A percentile compares a stretch with the other conserved stretches of the same genome.
These are phyloP conservation scores for Catharus minimus DNA, from an alignment of 2,113 vertebrate species.

Conservation along the genomic window DNA sequence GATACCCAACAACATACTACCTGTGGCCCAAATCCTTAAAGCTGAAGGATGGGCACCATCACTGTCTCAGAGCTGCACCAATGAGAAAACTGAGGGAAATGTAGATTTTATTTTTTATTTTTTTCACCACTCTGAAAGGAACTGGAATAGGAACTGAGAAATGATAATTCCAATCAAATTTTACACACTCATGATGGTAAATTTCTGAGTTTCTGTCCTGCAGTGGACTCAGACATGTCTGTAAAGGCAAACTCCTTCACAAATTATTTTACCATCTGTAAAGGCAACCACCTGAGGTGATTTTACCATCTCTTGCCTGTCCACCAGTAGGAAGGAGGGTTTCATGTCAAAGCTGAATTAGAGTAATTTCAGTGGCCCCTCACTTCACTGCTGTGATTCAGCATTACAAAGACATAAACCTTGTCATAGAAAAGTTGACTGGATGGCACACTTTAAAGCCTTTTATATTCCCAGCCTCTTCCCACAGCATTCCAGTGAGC, in stretches of 20 bases:
- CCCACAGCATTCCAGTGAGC: background rate
- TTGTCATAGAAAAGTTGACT: background rate
- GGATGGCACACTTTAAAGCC: background rate
- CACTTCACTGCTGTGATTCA: background rate
- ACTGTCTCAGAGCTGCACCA: background rate
- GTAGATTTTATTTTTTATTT: background rate
- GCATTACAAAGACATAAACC: background rate
- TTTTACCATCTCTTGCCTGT: background rate
- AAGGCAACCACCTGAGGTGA: background rate
- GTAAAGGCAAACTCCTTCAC: background rate
- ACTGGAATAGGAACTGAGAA: background rate
- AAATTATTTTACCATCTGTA: background rate
- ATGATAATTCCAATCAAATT: background rate
- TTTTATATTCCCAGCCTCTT: background rate
- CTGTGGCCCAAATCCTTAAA: background rate
- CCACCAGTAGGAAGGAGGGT: background rate
- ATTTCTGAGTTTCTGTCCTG: background rate
- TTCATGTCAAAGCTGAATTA: background rate
- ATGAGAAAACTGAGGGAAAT: background rate
- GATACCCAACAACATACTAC: background rate
- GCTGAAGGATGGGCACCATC: background rate
- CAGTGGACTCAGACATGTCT: rapidly evolving
- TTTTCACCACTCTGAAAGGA: background rate
- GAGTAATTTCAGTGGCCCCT: background rate
- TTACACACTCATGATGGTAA: background rate